Base-by-base conservation (phyloP, 2,797 vertebrate genomes). In the Anguilla obscura region DNA sequence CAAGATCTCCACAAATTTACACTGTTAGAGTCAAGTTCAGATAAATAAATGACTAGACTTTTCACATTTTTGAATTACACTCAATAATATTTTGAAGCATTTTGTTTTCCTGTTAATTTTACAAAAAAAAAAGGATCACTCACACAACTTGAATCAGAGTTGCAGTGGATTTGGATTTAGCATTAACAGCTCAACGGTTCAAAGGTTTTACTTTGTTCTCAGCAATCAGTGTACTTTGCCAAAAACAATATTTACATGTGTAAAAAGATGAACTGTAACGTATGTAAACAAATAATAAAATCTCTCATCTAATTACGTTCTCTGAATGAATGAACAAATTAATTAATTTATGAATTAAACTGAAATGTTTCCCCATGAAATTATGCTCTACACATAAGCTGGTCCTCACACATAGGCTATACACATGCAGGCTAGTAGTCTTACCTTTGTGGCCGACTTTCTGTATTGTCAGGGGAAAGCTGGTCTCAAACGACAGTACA, bases 31-130 rank as follows among this genome's bases (percentile, higher is more conserved):
- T 27, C 18, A 14, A 54, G 83, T 58, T 52, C 69, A 52, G 88
- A 50, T 83, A 36, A 89, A 10, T 83, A 16, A 85, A 86, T 86
- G 60, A 86, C 69, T 87, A 89, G 86, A 90, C 71, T 9, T 36
- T 12, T 76, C 33, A 76, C 30, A 2, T 76, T 0, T 36, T 14
- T 10, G 14, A 12, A 30, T 76, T 30, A 3, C 27, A 76, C 63
- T 6, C 45, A 6, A 85, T 52, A 58, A 58, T 5, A 63, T 18
- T 18, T 33, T 30, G 24, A 5, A 85, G 83, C n/a, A 24, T 50
- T 48, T 18, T 16, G 18, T 58, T 71, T 69, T 48, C 10, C 40
- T 14, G 74, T 10, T 27, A 27, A 54, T 40, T 56, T 71, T 76
- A 12, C 12, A 36, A 18, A 36, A 80, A 21, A 33, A 50, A 48